Base-by-base conservation (phyloP, 1,140 invertebrate genomes). In the Epicauta chinensis region DNA sequence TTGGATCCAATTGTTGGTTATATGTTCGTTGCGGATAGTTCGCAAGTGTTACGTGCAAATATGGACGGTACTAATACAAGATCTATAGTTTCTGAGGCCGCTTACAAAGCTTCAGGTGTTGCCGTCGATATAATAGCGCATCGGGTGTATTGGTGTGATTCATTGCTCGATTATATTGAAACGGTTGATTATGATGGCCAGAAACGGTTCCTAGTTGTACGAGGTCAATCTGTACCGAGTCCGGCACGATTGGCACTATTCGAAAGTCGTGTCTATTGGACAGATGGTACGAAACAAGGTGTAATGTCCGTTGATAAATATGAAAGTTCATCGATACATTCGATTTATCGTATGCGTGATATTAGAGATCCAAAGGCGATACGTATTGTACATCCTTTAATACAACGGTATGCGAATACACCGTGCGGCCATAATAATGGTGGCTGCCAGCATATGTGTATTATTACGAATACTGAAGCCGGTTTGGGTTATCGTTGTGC, bases 141-240 rank as follows among this genome's bases (percentile, higher is more conserved):
- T 65, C 75, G 93, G 31, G 81, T 99, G 6, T 97, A 93, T 71
- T 99, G 96, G 90, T 97, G 93, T 62, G 96, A 98, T 70, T 90
- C 90, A 0, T 75, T 97, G 4, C 71, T 98, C 31, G 95, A 98
- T 72, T 98, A 97, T 67, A 98, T 99, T 55, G 96, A 98, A 67
- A 96, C 93, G 0, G 91, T 95, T 1, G 90, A 97, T 68, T 99
- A 98, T 66, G 83, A 95, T 52, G 97, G 96, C 0, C 77, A 81
- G 12, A 79, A 87, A 52, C 75, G 91, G 31, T 82, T 86, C 35
- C 77, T 91, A 63, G 83, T 93, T 1, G 67, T 93, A 0, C 71
- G 89, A 49, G 89, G 93, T 13, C 83, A 89, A 43, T 79, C 87
- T 43, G 91, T 96, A 0, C 93, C 93, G 1, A 87, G 89, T 12